Evolutionary conservation across 2,797 vertebrate genomes (phyloP).

Genomic region (Pelodytes ibericus): DNA sequence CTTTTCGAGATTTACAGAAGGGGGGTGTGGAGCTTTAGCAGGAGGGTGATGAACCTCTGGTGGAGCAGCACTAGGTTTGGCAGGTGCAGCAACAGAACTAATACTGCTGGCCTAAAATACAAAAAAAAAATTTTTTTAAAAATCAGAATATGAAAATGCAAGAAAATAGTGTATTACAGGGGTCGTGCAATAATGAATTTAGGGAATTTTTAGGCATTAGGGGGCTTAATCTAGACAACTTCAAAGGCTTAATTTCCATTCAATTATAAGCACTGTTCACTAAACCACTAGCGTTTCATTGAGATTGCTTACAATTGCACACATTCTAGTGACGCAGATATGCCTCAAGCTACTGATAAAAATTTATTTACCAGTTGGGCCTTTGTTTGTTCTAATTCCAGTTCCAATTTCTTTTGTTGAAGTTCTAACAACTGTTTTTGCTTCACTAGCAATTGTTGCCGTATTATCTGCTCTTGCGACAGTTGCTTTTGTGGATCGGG

Average conservation of each 20-base stretch:
- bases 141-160: too few species aligned
- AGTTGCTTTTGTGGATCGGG: conserved; percentile 81
- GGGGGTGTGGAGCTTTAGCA: conserved; percentile 69
- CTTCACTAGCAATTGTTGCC: conserved; percentile 95
- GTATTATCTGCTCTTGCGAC: conserved; percentile 90
- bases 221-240: too few species aligned
- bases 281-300: too few species aligned
- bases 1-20: conserved; percentile 71
- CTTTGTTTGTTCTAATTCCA: conserved; percentile 98
- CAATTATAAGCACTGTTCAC: too few species aligned
- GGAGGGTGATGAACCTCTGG: conserved; percentile 62
- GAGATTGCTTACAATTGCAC: too few species aligned
- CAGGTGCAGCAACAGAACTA: conserved; percentile 68
- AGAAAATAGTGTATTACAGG: too few species aligned
- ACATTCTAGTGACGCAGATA: too few species aligned
- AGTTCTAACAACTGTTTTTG: conserved; percentile 98
- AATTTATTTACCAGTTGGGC: conserved; percentile 89
- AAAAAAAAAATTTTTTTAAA: too few species aligned
- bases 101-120: conserved; percentile 60
- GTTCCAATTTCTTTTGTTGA: conserved; percentile 97
- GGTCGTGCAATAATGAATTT: too few species aligned
- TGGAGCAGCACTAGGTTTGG: conserved; percentile 66
- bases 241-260: too few species aligned
- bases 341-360: too few species aligned
- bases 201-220: too few species aligned